Evolutionary conservation across 1,140 invertebrate species (phyloP).

Genomic region (Drosophila pandora): DNA sequence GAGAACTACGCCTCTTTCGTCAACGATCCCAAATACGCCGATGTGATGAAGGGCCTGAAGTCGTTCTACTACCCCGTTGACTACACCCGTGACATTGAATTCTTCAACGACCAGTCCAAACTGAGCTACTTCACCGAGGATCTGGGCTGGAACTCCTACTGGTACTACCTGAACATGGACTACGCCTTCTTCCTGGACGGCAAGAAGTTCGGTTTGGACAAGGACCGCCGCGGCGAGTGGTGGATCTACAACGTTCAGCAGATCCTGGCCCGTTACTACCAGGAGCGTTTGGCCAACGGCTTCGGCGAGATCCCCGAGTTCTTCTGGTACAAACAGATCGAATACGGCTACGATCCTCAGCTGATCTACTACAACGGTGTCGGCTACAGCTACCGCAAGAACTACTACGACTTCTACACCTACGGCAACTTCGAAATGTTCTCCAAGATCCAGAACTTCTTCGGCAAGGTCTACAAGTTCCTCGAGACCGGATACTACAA

Average conservation of each 20-base stretch:
- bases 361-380: constrained; percentile 88
- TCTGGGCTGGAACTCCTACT: constrained; percentile 88
- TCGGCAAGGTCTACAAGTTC: constrained; percentile 86
- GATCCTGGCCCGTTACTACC: constrained; percentile 87
- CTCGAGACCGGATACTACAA: constrained; percentile 86
- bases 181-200: constrained; percentile 87
- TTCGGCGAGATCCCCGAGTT: constrained; percentile 86
- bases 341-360: constrained; percentile 87
- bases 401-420: constrained; percentile 67
- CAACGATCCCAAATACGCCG: constrained; percentile 48
- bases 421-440: constrained; percentile 68
- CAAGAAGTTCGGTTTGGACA: constrained; percentile 84
- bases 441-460: constrained; percentile 83
- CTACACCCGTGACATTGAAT: constrained; percentile 87
- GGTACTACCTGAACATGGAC: constrained; percentile 87
- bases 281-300: constrained; percentile 88
- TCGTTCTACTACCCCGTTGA: constrained; percentile 69
- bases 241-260: constrained; percentile 87
- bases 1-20: constrained; percentile 51
- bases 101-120: constrained; percentile 85
- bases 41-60: constrained; percentile 48
- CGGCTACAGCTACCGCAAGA: constrained; percentile 86
- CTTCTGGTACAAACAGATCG: constrained; percentile 85
- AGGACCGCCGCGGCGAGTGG: constrained; percentile 86
- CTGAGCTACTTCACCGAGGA: constrained; percentile 91